Base-by-base conservation (phyloP, 2,113 vertebrate genomes). In the Otus sunia region DNA sequence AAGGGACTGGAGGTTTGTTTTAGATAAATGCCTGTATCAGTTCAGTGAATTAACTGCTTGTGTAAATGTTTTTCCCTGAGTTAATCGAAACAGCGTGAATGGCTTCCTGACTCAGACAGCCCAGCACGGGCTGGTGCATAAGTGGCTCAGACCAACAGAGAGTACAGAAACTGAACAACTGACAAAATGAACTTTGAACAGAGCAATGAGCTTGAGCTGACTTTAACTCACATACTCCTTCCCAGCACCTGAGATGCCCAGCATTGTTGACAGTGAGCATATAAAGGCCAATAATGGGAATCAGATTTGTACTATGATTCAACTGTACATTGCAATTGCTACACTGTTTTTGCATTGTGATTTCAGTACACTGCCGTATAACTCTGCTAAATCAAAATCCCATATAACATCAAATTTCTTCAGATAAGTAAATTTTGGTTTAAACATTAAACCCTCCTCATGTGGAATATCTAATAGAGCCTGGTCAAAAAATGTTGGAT, bases 331-430 rank as follows among this genome's bases (percentile, higher is more conserved):
- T 43, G 18, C 43, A 71, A 43, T 8, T 20, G 26, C 10, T 79
- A 22, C 4, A 37, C 18, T 20, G 50, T 30, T 15, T 18, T 22
- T 59, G 34, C 20, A 39, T 11, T 34, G 15, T n/a, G 30, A 71
- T 72, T 83, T 75, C n/a, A 63, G 15, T 11, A 13, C 3, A 13
- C 3, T 62, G 32, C 7, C 0, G 0, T 13, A 55, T 15, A 9
- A 30, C 13, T 66, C 43, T 66, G 14, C 22, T 69, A 60, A 86
- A 91, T 55, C 32, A 78, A 88, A 86, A 78, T 74, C 12, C 12
- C 30, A 71, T 4, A 13, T 15, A 74, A 27, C 13, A 69, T n/a
- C 14, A 47, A 78, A 15, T 56, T 41, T 41, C 56, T 47, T 64
- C 74, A 50, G 25, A 2, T 36, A 41, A 82, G 29, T 22, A 34